Evolutionary conservation across 2,888 invertebrate species (phyloP), one percentile per base, ranked within the genome.

Genomic region (Clusia tigrina): DNA sequence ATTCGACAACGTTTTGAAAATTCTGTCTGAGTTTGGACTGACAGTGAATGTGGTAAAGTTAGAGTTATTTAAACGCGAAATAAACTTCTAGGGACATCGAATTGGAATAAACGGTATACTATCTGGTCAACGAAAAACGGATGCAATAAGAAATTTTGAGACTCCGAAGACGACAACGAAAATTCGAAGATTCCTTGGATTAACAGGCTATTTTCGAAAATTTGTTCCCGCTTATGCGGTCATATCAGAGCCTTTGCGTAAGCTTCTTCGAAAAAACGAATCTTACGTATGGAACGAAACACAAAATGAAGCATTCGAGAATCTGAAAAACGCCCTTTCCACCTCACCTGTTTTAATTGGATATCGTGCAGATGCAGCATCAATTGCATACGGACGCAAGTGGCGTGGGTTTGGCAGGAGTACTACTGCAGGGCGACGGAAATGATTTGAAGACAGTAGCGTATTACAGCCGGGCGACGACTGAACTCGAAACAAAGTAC

Each of bases 401-500:
- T 15, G 17, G 37, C 25, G 32, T 25, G 10, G 46, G 54, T 17
- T 22, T 58, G 17, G 55, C 46, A 24, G 46, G 26, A 2, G 55
- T 60, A 2, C 22, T 60, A n/a, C n/a, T 60, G 24, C 60, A 60
- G 22, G 42, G 52, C 17, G 52, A 58, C n/a, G 42, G 38, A 10
- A 20, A 53, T 3, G 20, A 42, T 38, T 62, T 48, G 53, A 58
- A 63, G 53, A 57, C 63, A 17, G 59, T 59, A 18, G 59, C 61
- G 18, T 61, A 48, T 26, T 64, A 25, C 12, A 65, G 59, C 42
- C 46, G 62, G 32, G 58, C 64, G 6, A 48, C 20, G 22, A 48
- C 10, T 15, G 22, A 20, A 5, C 3, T 3, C 5, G 65, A 65
- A 58, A 60, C 64, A 17, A 60, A 71, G 2, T 79, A 74, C 58